Evolutionary conservation across 2,113 vertebrate species (phyloP).

Genomic region (Odobenus rosmarus): DNA sequence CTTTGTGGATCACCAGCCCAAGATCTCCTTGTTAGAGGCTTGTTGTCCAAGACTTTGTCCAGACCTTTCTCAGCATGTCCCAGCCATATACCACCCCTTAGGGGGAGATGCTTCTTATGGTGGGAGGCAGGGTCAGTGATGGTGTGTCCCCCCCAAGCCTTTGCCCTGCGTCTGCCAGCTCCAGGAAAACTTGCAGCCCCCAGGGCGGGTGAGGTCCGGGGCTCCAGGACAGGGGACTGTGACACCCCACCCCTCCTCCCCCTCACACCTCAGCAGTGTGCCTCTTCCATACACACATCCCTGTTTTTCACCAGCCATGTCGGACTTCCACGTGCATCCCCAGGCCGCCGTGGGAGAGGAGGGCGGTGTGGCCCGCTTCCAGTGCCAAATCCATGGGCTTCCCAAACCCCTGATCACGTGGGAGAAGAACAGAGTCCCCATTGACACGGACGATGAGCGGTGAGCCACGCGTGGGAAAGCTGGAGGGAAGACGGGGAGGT

Average conservation of each 20-base stretch:
- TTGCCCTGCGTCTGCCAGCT: background rate
- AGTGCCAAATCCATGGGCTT: conserved; percentile 97
- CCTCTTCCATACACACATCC: background rate
- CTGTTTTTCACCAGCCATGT: conserved; percentile 90
- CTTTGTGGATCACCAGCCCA: background rate
- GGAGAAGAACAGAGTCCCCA: conserved; percentile 93
- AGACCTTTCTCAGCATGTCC: background rate
- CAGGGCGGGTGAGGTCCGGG: background rate
- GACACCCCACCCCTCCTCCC: background rate
- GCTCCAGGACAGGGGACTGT: background rate
- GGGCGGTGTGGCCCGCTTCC: conserved; percentile 94
- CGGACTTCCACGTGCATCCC: conserved; percentile 96
- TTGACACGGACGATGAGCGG: conserved; percentile 94
- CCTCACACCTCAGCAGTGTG: rapidly evolving
- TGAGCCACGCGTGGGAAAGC: conserved; percentile 72
- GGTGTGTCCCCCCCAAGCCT: background rate
- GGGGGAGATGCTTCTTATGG: background rate
- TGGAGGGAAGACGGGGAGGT: background rate
- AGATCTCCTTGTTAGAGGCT: background rate
- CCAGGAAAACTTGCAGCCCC: background rate
- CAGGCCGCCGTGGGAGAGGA: conserved; percentile 92
- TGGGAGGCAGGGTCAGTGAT: background rate
- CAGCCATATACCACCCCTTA: background rate
- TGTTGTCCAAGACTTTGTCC: background rate
- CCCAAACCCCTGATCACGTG: conserved; percentile 96